A percentile compares a stretch with the other conserved stretches of the same genome.
These are phyloP conservation scores for Athalia rosae DNA, from an alignment of 2,888 invertebrate species.

Conservation along the genomic window DNA sequence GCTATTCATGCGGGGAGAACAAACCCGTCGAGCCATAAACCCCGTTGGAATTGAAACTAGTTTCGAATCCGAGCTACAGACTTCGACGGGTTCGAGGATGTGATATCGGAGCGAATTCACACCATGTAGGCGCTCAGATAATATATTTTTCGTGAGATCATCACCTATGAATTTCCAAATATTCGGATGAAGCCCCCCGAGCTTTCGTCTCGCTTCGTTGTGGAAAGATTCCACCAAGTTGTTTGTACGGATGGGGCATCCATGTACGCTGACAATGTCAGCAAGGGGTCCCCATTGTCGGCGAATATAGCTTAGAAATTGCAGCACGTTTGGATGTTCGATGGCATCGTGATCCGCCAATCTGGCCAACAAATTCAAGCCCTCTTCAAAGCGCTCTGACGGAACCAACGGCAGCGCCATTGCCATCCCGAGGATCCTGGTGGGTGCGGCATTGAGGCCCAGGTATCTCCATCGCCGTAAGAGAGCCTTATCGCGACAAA, in stretches of 20 bases:
- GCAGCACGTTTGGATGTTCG: conserved; percentile 2
- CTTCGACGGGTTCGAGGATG: too few relatives aligned
- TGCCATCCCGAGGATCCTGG: neutral
- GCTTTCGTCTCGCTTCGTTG: conserved; percentile 20
- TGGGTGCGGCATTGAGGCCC: neutral
- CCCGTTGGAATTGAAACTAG: too few relatives aligned
- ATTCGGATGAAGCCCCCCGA: conserved; percentile 42
- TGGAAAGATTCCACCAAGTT: conserved; percentile 46
- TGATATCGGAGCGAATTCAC: too few relatives aligned
- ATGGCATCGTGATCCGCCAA: conserved; percentile 6
- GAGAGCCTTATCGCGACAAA: neutral
- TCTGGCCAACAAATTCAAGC: neutral
- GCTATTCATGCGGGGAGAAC: too few relatives aligned
- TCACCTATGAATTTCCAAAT: conserved; percentile 44
- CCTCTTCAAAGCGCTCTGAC: neutral
- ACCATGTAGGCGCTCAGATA: too few relatives aligned
- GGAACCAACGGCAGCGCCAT: conserved; percentile 29
- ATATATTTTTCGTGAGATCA: too few relatives aligned
- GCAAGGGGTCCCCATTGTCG: conserved; percentile 33
- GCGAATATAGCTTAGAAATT: conserved; percentile 31
- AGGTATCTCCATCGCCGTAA: neutral
- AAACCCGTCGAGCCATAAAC: too few relatives aligned
- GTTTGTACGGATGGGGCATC: conserved; percentile 36
- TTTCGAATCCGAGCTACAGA: too few relatives aligned
- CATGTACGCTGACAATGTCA: conserved; percentile 29